A percentile compares a stretch with the other conserved stretches of the same genome.
These are phyloP conservation scores for Pipistrellus nathusii DNA, from an alignment of 2,797 vertebrate species.

Conservation along the genomic window DNA sequence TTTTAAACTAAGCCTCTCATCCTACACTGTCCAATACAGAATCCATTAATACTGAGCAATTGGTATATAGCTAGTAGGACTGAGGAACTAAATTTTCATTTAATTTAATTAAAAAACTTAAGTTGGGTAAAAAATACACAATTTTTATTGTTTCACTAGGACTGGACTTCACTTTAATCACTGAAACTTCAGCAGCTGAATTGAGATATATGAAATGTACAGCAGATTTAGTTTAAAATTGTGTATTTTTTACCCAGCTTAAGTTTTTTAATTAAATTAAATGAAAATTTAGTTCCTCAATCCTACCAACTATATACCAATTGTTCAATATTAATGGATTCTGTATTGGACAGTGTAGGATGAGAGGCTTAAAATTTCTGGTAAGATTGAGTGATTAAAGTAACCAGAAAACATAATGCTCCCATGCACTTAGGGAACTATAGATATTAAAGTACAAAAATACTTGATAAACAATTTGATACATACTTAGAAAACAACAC, in stretches of 20 bases:
- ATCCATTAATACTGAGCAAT: not conserved
- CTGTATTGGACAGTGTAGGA: not conserved
- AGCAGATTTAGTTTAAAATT: not conserved
- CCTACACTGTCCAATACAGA: not conserved
- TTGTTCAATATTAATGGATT: not conserved
- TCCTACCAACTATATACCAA: not conserved
- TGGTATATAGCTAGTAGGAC: not conserved
- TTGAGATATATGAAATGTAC: too few relatives aligned
- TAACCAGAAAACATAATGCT: not conserved
- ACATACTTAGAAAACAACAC: not conserved
- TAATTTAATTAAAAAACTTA: not conserved
- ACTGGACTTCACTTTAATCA: too few relatives aligned
- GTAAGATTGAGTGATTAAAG: not conserved
- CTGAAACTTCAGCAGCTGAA: too few relatives aligned
- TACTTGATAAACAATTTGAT: not conserved
- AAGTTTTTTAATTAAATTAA: not conserved
- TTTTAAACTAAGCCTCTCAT: not conserved
- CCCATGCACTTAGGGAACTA: not conserved
- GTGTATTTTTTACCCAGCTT: not conserved
- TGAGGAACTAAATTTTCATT: not conserved
- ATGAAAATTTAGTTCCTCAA: not conserved
- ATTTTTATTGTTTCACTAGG: not conserved
- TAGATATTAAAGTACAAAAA: constrained; percentile 20
- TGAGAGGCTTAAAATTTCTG: not conserved
- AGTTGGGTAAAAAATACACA: not conserved